These are phyloP conservation scores for Aricia agestis DNA, from an alignment of 1,140 invertebrate genomes.

Conservation along the genomic window DNA sequence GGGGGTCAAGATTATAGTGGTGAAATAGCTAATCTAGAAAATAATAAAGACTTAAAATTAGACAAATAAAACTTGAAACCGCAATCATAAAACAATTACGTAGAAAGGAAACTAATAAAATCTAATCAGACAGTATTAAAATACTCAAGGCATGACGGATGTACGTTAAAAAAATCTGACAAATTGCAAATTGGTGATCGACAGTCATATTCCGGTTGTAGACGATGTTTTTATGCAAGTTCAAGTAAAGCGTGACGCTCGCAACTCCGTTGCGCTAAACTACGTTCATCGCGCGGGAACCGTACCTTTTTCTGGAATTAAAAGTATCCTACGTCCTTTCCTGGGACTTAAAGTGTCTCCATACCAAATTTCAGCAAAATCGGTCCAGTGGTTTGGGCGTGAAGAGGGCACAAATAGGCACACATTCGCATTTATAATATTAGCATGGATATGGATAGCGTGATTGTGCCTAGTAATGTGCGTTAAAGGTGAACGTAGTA, in stretches of 20 bases:
- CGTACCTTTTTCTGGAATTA: too few relatives aligned
- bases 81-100: background rate
- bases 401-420: too few relatives aligned
- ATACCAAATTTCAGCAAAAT: too few relatives aligned
- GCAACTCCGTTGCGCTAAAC: too few relatives aligned
- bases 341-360: too few relatives aligned
- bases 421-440: too few relatives aligned
- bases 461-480: background rate
- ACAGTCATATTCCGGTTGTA: background rate
- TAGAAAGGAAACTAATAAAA: constrained; percentile 3
- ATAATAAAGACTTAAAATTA: background rate
- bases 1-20: background rate
- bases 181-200: constrained; percentile 7
- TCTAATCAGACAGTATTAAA: background rate
- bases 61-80: constrained; percentile 1
- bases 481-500: background rate
- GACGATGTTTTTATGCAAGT: constrained; percentile 5
- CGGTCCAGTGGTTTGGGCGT: too few relatives aligned
- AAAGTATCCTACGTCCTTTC: too few relatives aligned
- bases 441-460: too few relatives aligned
- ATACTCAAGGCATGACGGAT: background rate
- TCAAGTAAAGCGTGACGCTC: constrained; percentile 1
- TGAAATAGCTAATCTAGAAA: background rate
- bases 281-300: too few relatives aligned
- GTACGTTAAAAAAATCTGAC: background rate